A percentile compares a stretch with the other conserved stretches of the same genome.
These are phyloP conservation scores for Gambusia yucatana DNA, from an alignment of 2,797 vertebrate genomes.

Conservation along the genomic window DNA sequence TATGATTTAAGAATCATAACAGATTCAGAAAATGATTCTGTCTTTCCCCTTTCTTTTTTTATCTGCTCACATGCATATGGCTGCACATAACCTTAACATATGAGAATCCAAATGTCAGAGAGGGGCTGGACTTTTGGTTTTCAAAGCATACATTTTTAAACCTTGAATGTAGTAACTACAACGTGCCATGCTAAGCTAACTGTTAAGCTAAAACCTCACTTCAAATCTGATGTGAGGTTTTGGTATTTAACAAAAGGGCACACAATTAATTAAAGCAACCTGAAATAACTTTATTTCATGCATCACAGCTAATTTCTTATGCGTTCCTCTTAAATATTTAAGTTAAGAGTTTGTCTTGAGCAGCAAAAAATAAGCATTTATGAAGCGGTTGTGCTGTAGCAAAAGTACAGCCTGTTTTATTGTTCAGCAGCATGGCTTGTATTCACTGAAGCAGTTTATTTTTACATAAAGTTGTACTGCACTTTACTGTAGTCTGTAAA, in stretches of 20 bases:
- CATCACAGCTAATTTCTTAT: conserved; percentile 44
- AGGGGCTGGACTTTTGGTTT: background rate
- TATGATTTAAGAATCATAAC: too few species aligned
- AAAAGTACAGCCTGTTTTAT: conserved; percentile 65
- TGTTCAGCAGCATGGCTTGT: conserved; percentile 38
- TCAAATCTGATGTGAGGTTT: conserved; percentile 47
- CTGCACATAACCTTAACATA: too few species aligned
- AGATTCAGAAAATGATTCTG: too few species aligned
- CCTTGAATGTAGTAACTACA: background rate
- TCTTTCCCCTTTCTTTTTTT: too few species aligned
- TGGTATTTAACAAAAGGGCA: conserved; percentile 32
- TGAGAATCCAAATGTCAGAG: background rate
- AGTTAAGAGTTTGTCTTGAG: background rate
- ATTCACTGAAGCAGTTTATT: conserved; percentile 29
- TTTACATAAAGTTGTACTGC: conserved; percentile 6
- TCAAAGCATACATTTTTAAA: background rate
- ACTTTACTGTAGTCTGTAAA: conserved; percentile 13
- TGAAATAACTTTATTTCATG: conserved; percentile 30
- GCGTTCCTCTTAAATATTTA: conserved; percentile 59
- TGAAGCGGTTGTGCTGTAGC: conserved; percentile 38
- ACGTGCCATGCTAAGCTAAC: conserved; percentile 4
- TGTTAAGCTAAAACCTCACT: conserved; percentile 36
- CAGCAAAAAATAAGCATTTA: background rate
- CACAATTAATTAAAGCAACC: conserved; percentile 16
- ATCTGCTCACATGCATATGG: too few species aligned